Evolutionary conservation across 2,888 invertebrate species (phyloP), one percentile per base, ranked within the genome.

Genomic region (Zygaena filipendulae): DNA sequence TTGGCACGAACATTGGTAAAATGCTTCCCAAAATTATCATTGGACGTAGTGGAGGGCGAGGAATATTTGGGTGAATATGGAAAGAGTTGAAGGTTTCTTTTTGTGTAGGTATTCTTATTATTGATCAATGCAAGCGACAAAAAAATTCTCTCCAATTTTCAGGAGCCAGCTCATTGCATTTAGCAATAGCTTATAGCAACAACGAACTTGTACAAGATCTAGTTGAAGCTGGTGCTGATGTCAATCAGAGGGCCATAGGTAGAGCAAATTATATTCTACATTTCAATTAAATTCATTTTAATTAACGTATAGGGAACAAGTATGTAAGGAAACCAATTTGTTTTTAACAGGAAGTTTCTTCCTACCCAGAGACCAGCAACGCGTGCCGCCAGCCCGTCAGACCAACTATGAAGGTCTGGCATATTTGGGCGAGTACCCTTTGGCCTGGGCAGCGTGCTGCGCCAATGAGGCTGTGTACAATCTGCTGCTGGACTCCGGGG

Each of bases 391-490:
- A 1, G 84, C 87, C 0, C 87, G 89, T 42, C 86, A 86, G 47
- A 95, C 96, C 0, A 95, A 97, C 59, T 98, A 97, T 70, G 95
- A 97, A 74, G 98, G 97, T 2, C 82, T 97, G 45, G 97, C 97
- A 0, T 99, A 99, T 63, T 85, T 97, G 38, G 99, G 99, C 0
- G 98, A 99, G 62, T 97, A 94, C 59, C 97, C 98, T 0, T 70
- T 99, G 28, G 92, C 97, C 0, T 99, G 98, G 94, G 94, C 97
- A 0, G 97, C 97, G 0, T 97, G 97, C 63, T 93, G 95, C 57
- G 95, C 95, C 34, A 96, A 97, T 58, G 96, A 97, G 68, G 94
- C 95, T 27, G 96, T 97, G 7, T 99, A 99, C 61, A 98, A 99
- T 74, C 83, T 96, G 35, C 82, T 99, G 2, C 77, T 97, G 29